Evolutionary conservation across 2,888 invertebrate genomes (phyloP).

Genomic region (Patella ulyssiponensis): DNA sequence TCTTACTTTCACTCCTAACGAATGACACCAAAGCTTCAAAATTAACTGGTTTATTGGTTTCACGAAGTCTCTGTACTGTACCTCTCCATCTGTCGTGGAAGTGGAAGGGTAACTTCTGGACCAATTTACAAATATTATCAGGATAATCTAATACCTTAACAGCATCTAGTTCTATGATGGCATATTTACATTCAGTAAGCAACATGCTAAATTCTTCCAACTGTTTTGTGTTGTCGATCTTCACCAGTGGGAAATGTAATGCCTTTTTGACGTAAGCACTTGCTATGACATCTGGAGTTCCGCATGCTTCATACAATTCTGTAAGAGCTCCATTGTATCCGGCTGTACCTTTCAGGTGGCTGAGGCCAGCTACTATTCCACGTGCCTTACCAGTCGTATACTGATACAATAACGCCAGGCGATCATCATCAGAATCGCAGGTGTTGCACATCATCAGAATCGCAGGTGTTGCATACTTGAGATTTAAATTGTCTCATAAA

Average conservation of each 20-base stretch:
- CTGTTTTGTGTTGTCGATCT: constrained; percentile 22
- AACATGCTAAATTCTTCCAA: constrained; percentile 35
- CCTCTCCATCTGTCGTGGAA: constrained; percentile 1
- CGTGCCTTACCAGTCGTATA: constrained; percentile 18
- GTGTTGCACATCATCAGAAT: no score
- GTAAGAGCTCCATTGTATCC: constrained; percentile 11
- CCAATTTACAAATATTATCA: not conserved
- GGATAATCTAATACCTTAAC: not conserved
- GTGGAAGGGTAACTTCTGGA: not conserved
- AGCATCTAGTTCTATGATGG: not conserved
- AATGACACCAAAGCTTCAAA: constrained; percentile 20
- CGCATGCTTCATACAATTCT: constrained; percentile 16
- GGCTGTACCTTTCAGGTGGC: constrained; percentile 13
- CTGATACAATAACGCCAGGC: constrained; percentile 10
- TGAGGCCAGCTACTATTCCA: constrained; percentile 15
- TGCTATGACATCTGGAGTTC: constrained; percentile 3
- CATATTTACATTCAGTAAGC: not conserved
- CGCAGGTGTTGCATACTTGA: not conserved
- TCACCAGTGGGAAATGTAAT: constrained; percentile 16
- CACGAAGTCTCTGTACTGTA: not conserved
- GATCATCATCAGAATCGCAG: not conserved
- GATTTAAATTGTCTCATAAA: not conserved
- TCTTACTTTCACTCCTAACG: constrained; percentile 21
- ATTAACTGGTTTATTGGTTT: constrained; percentile 20
- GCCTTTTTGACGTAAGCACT: constrained; percentile 9